Conservation (phyloP, 2,888 invertebrate species). For the Callyntrura guangdongensis region DNA sequence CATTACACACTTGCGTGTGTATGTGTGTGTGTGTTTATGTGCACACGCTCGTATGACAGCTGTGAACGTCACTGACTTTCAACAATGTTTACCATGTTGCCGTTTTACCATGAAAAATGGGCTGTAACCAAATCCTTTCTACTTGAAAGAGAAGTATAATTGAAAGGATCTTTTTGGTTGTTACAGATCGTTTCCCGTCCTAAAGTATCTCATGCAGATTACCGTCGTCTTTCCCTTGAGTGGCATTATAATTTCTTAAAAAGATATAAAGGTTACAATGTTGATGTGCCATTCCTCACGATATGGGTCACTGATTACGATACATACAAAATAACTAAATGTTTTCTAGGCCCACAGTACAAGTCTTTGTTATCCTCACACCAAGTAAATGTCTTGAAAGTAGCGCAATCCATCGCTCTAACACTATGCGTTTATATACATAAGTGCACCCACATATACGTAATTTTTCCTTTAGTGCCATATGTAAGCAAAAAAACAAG, state of each 20-base stretch:
- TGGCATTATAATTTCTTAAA: constrained; percentile 36
- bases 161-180: constrained; percentile 46
- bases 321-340: constrained; percentile 2
- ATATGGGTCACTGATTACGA: constrained; percentile 62
- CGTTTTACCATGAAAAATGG: background rate
- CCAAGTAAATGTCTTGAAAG: background rate
- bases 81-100: background rate
- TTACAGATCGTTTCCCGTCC: constrained; percentile 33
- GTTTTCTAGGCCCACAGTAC: background rate
- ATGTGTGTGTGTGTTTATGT: background rate
- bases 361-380: background rate
- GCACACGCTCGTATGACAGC: too few species aligned
- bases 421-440: too few species aligned
- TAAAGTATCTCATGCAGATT: constrained; percentile 24
- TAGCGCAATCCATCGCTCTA: too few species aligned
- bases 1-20: background rate
- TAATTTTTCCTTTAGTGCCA: background rate
- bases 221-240: constrained; percentile 27
- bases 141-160: background rate
- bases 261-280: constrained; percentile 40
- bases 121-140: background rate
- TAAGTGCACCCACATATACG: too few species aligned
- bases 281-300: constrained; percentile 3
- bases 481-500: constrained; percentile 17
- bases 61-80: too few species aligned